Evolutionary conservation across 2,797 vertebrate genomes (phyloP), one percentile per base, ranked within the genome.

Genomic region (Catostomus latipinnis): DNA sequence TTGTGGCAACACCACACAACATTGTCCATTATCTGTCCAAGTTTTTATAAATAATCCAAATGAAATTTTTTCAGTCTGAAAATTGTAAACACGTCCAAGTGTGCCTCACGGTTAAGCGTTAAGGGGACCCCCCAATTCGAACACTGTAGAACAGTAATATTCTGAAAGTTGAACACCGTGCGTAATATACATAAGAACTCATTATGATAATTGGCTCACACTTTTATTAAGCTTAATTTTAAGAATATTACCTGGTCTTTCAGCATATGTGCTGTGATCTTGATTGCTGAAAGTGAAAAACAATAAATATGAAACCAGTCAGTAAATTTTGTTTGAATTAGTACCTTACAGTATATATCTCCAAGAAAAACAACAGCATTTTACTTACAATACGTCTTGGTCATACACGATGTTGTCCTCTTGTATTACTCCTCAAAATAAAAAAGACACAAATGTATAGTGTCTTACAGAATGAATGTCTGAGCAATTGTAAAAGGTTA

Each of bases 321-420:
- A 14, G 43, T 46, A 7, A 0, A 0, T 8, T 46, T 63, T 65
- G 3, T 65, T 65, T 14, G 5, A 65, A 65, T 46, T 4, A 46
- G 8, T 8, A 8, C 34, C 2, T 34, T 34, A 34, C 7, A 13
- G 4, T 65, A 13, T 54, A 2, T 67, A 7, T n/a, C 45, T 48
- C 13, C 13, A 67, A 67, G 48, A n/a, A 6, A 50, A 68, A 56
- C 10, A 16, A 52, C 12, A 16, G 66, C 1, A 67, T 73, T n/a
- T 74, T 50, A 86, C 87, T 88, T 86, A 89, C 88, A 81, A 58
- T 10, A 79, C n/a, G 10, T 86, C 81, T 50, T 72, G 73, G 1
- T 81, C 16, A 72, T 89, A 88, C 46, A 87, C 71, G 69, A 81
- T 65, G 68, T 87, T 88, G 66, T 85, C 78, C 45, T 80, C 85